phyloP scores from a whole-genome alignment of 2,797 vertebrate species.

The Spinus pinus region DNA sequence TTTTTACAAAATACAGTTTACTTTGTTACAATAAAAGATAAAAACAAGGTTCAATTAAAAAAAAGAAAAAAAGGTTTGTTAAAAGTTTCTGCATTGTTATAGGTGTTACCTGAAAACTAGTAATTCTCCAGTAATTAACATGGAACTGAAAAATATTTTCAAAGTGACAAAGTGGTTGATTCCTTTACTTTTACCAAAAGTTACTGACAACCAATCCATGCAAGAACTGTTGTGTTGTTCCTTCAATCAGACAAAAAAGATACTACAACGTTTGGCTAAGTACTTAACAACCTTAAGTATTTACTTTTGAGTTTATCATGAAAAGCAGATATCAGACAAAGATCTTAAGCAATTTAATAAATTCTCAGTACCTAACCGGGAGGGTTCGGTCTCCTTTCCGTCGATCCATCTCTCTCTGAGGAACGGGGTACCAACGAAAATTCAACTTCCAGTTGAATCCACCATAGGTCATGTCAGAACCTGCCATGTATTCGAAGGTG shows the following conservation, averaged over 20 bases:
- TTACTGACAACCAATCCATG: accelerated
- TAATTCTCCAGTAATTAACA: neutral
- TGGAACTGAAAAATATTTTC: neutral
- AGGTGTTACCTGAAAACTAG: neutral
- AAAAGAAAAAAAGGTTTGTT: neutral
- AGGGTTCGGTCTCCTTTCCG: conserved; percentile 83
- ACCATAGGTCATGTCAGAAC: conserved; percentile 84
- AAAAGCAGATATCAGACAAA: neutral
- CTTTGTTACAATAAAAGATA: neutral
- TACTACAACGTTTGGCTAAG: neutral
- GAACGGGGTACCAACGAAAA: conserved; percentile 85
- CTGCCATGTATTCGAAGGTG: conserved; percentile 85
- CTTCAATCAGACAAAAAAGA: neutral
- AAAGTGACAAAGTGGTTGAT: neutral
- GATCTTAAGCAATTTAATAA: neutral
- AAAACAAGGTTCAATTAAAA: neutral
- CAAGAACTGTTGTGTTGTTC: neutral
- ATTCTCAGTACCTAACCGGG: conserved; percentile 76
- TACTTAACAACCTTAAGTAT: neutral
- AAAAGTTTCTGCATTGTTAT: neutral
- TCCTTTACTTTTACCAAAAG: neutral
- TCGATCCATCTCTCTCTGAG: conserved; percentile 84
- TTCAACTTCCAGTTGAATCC: conserved; percentile 86
- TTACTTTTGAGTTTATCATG: neutral
- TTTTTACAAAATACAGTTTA: neutral